These are phyloP conservation scores for Sterrhoptilus dennistouni DNA, from an alignment of 2,113 vertebrate species.

Conservation along the genomic window DNA sequence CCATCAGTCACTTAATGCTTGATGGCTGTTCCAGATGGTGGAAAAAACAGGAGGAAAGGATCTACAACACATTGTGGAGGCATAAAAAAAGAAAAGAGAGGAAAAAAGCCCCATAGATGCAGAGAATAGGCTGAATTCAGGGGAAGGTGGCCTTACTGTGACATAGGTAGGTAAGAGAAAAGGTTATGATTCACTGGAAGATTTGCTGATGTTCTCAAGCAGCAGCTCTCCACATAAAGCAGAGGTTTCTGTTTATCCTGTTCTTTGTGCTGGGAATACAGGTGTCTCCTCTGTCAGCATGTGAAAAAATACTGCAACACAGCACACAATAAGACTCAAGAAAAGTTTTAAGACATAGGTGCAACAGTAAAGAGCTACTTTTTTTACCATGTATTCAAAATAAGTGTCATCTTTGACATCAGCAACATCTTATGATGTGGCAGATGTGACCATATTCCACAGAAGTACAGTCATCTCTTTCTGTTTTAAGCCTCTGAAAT, in stretches of 20 bases:
- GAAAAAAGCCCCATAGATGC: background rate
- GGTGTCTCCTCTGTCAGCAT: background rate
- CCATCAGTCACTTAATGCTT: background rate
- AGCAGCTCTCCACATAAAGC: background rate
- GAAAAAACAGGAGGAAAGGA: background rate
- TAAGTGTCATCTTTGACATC: background rate
- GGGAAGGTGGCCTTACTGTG: background rate
- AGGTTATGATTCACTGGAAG: background rate
- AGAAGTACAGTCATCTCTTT: background rate
- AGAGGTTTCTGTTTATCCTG: background rate
- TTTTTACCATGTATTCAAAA: background rate
- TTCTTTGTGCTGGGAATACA: background rate
- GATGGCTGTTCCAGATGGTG: background rate
- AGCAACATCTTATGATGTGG: background rate
- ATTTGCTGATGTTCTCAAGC: background rate
- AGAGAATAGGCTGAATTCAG: background rate
- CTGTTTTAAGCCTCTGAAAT: constrained; percentile 4
- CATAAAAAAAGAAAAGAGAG: background rate
- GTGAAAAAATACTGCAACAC: background rate
- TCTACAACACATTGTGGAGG: background rate
- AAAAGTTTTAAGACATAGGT: background rate
- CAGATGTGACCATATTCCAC: background rate
- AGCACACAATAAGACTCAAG: background rate
- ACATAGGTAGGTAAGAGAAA: background rate
- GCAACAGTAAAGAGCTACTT: background rate